Percentiles rank a stretch among this genome's conserved stretches.
Conservation (phyloP, 2,888 invertebrate genomes). For the Tiliacea aurago region DNA sequence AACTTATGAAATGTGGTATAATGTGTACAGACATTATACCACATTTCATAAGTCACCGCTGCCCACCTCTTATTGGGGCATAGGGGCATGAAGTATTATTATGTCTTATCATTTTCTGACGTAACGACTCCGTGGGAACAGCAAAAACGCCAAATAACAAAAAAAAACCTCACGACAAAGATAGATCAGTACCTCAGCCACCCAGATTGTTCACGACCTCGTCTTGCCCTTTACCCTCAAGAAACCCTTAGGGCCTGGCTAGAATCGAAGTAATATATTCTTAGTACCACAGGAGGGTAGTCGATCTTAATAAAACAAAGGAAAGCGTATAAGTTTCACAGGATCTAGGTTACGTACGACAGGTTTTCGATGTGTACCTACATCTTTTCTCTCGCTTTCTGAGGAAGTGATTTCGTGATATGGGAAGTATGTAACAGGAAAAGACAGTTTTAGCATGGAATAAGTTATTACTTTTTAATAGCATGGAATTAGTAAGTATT, state of each 20-base stretch:
- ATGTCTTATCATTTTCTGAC: background rate
- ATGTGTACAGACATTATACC: no score
- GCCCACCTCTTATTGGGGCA: background rate
- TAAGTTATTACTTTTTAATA: no score
- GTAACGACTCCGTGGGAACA: background rate
- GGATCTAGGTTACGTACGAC: conserved; percentile 1
- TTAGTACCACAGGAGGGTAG: background rate
- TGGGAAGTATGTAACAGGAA: no score
- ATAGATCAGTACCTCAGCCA: background rate
- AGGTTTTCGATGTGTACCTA: no score
- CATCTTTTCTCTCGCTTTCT: no score
- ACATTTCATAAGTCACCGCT: no score
- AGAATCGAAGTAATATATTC: conserved; percentile 15
- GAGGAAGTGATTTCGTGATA: no score
- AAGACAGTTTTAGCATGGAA: no score
- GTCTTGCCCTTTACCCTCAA: conserved; percentile 5
- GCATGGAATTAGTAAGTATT: no score
- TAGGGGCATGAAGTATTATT: background rate
- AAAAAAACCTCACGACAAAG: background rate
- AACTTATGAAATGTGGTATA: no score
- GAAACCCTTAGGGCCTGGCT: background rate
- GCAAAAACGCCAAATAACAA: background rate
- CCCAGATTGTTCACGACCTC: conserved; percentile 14
- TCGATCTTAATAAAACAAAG: conserved; percentile 25
- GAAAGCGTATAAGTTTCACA: background rate